Base-by-base conservation (phyloP, 2,113 vertebrate genomes). In the Gallinago media region DNA sequence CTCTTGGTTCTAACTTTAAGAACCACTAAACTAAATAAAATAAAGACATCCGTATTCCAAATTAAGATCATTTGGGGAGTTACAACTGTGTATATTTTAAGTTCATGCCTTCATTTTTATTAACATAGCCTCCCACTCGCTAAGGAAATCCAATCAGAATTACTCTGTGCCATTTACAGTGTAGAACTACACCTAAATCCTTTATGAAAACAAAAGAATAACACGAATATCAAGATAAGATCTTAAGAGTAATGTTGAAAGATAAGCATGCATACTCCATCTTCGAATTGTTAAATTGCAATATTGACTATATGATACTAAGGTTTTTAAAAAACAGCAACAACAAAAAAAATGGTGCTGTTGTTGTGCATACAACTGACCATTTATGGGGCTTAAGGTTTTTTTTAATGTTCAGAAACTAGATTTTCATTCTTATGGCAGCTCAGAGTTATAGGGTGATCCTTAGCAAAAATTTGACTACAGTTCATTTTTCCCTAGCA, bases 1-100 rank as follows among this genome's bases (percentile, higher is more conserved):
- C 79, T 94, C 50, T 80, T 92, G 55, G 75, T 65, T 91, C 67
- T 88, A 20, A 58, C 54, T 83, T 49, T 46, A 88, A 72, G 62
- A 93, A 92, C 54, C 54, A 71, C 74, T 71, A 58, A 86, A 38
- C 40, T 54, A 73, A 95, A 92, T 92, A 92, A 95, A 93, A 88
- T 74, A 94, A 91, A 96, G 80, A 63, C 8, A 1, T 78, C 54
- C 80, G 75, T 95, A 95, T 96, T 89, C 44, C 68, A 71, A 44
- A 74, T 87, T 81, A 95, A 89, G 85, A 71, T 50, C 67, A 85
- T 70, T 14, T 79, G 47, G 92, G 85, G 67, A 94, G 42, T 70
- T 73, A 54, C 32, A 73, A 17, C 49, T 17, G 31, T 15, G 15
- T 59, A 11, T 22, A 15, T 75, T 92, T 76, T 52, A 67, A 85